Evolutionary conservation across 2,113 vertebrate genomes (phyloP).

Genomic region (Pedionomus torquatus): DNA sequence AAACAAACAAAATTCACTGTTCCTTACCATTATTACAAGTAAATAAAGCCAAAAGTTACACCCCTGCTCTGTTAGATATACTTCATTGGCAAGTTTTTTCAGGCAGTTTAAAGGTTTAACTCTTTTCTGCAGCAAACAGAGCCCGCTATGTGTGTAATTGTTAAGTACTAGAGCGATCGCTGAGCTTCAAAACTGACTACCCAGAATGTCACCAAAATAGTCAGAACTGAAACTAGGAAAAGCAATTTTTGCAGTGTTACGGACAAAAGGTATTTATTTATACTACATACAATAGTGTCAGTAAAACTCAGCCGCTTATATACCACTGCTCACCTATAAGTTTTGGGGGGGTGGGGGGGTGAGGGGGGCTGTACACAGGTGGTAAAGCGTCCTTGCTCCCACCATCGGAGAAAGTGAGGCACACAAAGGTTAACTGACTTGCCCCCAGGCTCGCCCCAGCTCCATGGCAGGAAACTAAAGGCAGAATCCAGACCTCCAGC

Average conservation of each 20-base stretch:
- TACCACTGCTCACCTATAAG: background rate
- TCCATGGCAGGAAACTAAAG: background rate
- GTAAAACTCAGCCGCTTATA: background rate
- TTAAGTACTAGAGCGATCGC: conserved; percentile 17
- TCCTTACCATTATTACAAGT: conserved; percentile 83
- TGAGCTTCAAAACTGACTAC: conserved; percentile 54
- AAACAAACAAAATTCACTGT: conserved; percentile 94
- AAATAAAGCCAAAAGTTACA: conserved; percentile 79
- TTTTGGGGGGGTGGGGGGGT: background rate
- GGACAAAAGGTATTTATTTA: background rate
- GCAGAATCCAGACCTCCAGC: background rate
- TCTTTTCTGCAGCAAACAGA: conserved; percentile 83
- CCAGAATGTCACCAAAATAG: background rate
- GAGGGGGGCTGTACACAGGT: background rate
- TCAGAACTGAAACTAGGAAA: conserved; percentile 35
- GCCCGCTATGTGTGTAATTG: conserved; percentile 59
- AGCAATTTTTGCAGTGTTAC: conserved; percentile 38
- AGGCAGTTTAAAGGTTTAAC: conserved; percentile 87
- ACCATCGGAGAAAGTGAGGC: background rate
- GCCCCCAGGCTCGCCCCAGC: background rate
- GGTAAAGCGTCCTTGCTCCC: background rate
- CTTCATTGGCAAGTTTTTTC: conserved; percentile 79
- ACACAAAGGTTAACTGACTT: background rate
- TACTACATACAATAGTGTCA: background rate
- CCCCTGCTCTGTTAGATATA: conserved; percentile 77